phyloP scores from a whole-genome alignment of 2,797 vertebrate species.

The Falco biarmicus region DNA sequence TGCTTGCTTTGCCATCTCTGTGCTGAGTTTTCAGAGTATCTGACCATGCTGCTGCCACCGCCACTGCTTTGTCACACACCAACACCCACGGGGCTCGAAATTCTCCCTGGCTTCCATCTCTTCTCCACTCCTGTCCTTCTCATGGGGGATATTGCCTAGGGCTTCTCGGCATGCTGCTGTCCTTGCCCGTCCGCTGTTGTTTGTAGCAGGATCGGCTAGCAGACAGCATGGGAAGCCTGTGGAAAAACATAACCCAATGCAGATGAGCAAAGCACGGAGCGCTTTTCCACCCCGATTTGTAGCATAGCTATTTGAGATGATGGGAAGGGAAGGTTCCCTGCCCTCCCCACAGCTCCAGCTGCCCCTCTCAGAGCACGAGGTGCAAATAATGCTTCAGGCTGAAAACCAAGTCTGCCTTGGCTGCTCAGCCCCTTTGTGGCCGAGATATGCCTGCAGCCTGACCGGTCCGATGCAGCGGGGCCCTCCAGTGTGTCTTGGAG shows the following conservation, averaged over 20 bases:
- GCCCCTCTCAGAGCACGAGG: neutral
- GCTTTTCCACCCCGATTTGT: constrained; percentile 24
- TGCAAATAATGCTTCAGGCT: neutral
- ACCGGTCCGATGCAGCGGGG: accelerated
- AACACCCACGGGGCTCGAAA: constrained; percentile 77
- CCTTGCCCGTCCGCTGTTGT: neutral
- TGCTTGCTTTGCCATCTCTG: constrained; percentile 82
- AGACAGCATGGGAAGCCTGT: constrained; percentile 22
- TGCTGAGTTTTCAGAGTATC: constrained; percentile 67
- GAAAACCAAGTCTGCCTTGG: neutral
- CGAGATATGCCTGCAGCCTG: neutral
- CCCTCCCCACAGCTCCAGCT: neutral
- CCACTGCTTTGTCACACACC: constrained; percentile 71
- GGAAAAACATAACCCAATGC: neutral
- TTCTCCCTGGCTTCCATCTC: constrained; percentile 74
- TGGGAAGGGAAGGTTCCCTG: neutral
- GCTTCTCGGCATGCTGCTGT: neutral
- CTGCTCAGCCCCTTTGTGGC: neutral
- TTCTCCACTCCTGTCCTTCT: constrained; percentile 25
- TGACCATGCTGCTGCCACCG: constrained; percentile 57
- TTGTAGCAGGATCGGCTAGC: neutral
- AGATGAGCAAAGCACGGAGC: constrained; percentile 60
- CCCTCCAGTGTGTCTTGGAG: neutral
- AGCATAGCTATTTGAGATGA: accelerated
- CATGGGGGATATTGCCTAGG: neutral